A percentile compares a stretch with the other conserved stretches of the same genome.
Conservation (phyloP, 2,797 vertebrate species). For the Brotogeris chrysoptera region DNA sequence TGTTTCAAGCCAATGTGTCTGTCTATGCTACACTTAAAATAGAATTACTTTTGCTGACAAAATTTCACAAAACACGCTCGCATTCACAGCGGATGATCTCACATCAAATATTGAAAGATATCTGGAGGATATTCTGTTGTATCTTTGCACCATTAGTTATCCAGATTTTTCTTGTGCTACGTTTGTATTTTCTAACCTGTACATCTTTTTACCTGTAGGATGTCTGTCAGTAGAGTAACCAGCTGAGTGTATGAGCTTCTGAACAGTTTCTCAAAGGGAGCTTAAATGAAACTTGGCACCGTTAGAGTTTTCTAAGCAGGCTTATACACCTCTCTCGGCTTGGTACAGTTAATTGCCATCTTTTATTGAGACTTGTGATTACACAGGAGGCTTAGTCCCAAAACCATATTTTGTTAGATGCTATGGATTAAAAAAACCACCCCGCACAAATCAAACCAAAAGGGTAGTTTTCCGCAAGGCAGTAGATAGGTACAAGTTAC, state of each 20-base stretch:
- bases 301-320: not conserved
- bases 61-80: not conserved
- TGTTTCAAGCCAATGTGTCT: not conserved
- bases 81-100: not conserved
- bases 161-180: not conserved
- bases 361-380: not conserved
- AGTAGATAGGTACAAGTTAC: not conserved
- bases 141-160: not conserved
- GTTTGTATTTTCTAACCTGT: not conserved
- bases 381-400: not conserved
- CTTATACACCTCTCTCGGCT: not conserved
- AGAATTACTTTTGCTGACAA: not conserved
- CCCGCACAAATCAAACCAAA: not conserved
- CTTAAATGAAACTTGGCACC: not conserved
- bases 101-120: not conserved
- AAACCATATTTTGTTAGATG: not conserved
- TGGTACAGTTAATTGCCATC: not conserved
- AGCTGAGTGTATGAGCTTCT: not conserved
- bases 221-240: not conserved
- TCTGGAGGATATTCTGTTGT: not conserved
- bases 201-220: not conserved
- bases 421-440: not conserved
- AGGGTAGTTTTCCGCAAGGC: not conserved
- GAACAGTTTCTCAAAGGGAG: not conserved
- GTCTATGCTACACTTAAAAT: not conserved